These are phyloP conservation scores for Catalaphyllia jardinei DNA, from an alignment of 64 coral and sea anemone genomes.

Conservation along the genomic window DNA sequence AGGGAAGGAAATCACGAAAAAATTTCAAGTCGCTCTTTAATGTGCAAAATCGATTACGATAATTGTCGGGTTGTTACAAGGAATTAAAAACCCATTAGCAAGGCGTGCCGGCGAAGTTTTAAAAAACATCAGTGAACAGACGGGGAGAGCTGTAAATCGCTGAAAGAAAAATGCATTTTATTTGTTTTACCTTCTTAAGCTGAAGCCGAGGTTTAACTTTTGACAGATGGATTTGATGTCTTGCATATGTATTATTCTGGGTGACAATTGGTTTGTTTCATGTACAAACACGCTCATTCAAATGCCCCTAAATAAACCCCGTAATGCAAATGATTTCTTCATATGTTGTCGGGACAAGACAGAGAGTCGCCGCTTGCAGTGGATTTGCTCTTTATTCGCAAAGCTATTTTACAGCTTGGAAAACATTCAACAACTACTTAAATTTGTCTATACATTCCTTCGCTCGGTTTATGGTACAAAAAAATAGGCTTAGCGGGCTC, in stretches of 20 bases:
- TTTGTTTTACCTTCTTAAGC: neutral
- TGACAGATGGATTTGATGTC: neutral
- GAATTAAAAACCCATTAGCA: conserved; percentile 46
- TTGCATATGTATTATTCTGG: neutral
- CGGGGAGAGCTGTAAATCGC: neutral
- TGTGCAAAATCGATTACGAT: conserved; percentile 17
- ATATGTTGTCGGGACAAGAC: neutral
- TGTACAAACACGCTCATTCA: conserved; percentile 24
- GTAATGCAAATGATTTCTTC: conserved; percentile 5
- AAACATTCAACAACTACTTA: neutral
- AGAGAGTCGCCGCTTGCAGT: neutral
- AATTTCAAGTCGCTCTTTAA: neutral
- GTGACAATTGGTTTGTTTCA: conserved; percentile 30
- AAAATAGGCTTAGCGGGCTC: conserved; percentile 19
- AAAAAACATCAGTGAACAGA: conserved; percentile 11
- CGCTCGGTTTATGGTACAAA: neutral
- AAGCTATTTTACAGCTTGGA: neutral
- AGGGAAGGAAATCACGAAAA: neutral
- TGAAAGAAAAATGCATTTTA: neutral
- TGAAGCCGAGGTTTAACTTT: neutral
- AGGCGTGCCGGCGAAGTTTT: conserved; percentile 46
- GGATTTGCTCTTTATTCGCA: neutral
- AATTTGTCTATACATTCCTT: conserved; percentile 3
- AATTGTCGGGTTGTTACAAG: conserved; percentile 32
- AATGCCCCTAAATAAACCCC: neutral